Evolutionary conservation across 2,797 vertebrate species (phyloP), one percentile per base, ranked within the genome.

Genomic region (Acrossocheilus wenchowensis): DNA sequence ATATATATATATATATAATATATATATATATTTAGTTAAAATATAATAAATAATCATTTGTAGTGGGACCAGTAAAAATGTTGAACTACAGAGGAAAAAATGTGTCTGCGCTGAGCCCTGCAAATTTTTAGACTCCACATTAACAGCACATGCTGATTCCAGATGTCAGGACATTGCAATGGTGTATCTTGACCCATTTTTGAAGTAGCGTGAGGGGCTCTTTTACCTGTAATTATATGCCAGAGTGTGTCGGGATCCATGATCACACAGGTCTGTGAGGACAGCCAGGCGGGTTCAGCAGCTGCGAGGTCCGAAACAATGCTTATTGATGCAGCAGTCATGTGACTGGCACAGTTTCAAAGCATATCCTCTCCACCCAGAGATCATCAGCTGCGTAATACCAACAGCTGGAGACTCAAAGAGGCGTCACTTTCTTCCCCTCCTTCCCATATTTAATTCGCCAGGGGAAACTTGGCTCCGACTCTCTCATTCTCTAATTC

Each of bases 371-470:
- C 78, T 34, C 1, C 45, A 34, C 86, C 75, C 86, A 77, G 50
- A 81, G 78, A 74, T 41, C 26, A 57, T 64, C 45, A 82, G 45
- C 80, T 41, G 43, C 39, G 4, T 73, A 75, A 82, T 68, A 77
- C 15, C 30, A 88, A 72, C 92, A 91, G 89, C 87, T 86, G 88
- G 90, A 91, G 88, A 89, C 82, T 85, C 30, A 23, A 83, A 81
- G 79, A 88, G 86, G 69, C 83, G 73, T 60, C 2, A 10, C 69
- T 64, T 75, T 81, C 71, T 81, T 15, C 19, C 54, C 48, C 83
- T 41, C 50, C 83, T 34, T 78, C 83, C 64, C n/a, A 83, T 83
- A 5, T 36, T 50, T 79, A 30, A 64, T 86, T 83, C 82, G 71
- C 30, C 11, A 80, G 72, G 68, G 83, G 84, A 85, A 81, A 54